A percentile compares a stretch with the other conserved stretches of the same genome.
phyloP scores from a whole-genome alignment of 2,113 vertebrate species.

The Antechinus stuartii region DNA sequence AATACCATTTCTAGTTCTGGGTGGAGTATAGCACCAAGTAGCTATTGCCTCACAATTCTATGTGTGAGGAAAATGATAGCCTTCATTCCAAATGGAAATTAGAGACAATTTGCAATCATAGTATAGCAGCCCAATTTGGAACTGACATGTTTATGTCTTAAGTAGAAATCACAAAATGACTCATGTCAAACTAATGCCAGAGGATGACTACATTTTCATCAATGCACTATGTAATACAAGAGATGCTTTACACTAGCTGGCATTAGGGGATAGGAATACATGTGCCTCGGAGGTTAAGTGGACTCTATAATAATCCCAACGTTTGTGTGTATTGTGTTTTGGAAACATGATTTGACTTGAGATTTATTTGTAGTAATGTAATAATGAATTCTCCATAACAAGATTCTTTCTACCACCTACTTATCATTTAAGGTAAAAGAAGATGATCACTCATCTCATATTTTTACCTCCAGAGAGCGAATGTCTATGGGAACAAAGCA shows the following conservation, averaged over 20 bases:
- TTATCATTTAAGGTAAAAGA: neutral
- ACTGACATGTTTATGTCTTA: neutral
- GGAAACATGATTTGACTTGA: neutral
- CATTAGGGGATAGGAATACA: neutral
- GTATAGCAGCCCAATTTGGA: neutral
- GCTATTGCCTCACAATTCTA: neutral
- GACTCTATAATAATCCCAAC: accelerated
- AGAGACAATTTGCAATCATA: neutral
- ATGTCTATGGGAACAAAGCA: neutral
- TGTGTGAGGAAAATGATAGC: neutral
- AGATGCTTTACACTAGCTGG: neutral
- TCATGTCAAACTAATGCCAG: neutral
- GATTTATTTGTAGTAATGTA: neutral
- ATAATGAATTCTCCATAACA: neutral
- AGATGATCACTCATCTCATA: neutral
- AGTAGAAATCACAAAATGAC: neutral
- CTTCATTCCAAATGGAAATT: neutral
- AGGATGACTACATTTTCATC: neutral
- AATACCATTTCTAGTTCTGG: neutral
- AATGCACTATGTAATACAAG: neutral
- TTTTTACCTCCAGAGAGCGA: neutral
- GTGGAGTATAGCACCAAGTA: neutral
- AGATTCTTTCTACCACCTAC: neutral
- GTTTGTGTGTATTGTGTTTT: neutral
- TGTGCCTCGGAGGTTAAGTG: neutral